phyloP scores from a whole-genome alignment of 2,113 vertebrate species.

The Oophaga pumilio region DNA sequence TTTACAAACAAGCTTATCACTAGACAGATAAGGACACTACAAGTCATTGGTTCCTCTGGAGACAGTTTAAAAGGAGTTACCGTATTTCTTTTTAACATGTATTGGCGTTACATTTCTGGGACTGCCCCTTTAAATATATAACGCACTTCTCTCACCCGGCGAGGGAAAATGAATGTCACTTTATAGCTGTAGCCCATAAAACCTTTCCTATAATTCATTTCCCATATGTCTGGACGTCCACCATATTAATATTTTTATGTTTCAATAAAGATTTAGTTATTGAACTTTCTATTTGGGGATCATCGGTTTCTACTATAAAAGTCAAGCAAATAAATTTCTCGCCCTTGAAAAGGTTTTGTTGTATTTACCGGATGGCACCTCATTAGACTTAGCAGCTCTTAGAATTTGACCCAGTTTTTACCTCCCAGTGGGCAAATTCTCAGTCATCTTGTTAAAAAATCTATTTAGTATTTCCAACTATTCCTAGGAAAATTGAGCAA shows the following conservation, averaged over 20 bases:
- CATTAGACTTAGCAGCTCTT: background rate
- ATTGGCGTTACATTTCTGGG: background rate
- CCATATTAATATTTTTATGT: slow-evolving; percentile 41
- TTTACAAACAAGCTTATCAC: slow-evolving; percentile 48
- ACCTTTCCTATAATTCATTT: slow-evolving; percentile 9
- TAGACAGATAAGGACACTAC: slow-evolving; percentile 39
- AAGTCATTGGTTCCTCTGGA: slow-evolving; percentile 42
- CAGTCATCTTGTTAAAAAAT: background rate
- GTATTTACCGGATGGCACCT: slow-evolving; percentile 6
- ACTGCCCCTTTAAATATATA: background rate
- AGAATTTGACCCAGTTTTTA: background rate
- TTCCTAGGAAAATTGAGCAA: background rate
- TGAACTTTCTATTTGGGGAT: background rate
- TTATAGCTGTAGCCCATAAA: background rate
- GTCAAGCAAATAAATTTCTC: background rate
- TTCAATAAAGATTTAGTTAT: slow-evolving; percentile 27
- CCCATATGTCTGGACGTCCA: background rate
- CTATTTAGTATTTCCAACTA: background rate
- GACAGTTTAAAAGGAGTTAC: slow-evolving; percentile 2
- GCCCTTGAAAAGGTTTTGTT: background rate
- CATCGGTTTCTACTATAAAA: background rate
- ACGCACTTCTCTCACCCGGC: background rate
- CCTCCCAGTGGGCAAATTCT: background rate
- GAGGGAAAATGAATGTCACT: slow-evolving; percentile 10
- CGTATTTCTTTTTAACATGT: background rate